Evolutionary conservation across 2,113 vertebrate genomes (phyloP).

Genomic region (Phylloscopus trochilus): DNA sequence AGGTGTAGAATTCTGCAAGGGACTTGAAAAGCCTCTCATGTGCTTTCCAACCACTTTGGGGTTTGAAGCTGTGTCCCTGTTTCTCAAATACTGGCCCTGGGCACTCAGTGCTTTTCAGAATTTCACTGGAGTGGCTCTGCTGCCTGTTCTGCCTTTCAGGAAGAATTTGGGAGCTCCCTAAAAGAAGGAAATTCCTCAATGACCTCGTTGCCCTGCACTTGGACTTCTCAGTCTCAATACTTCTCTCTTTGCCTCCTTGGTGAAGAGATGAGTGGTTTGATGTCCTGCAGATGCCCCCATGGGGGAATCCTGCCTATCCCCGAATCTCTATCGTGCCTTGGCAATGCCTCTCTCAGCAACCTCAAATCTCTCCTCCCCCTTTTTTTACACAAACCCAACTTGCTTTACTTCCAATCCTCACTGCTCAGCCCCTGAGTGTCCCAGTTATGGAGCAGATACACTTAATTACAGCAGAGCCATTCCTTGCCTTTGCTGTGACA

Average conservation of each 20-base stretch:
- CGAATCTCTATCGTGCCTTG: rapidly evolving
- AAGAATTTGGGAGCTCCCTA: not conserved
- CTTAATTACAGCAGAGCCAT: not conserved
- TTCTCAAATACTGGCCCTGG: not conserved
- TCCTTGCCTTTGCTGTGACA: not conserved
- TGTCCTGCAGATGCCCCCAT: not conserved
- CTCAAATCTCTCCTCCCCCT: not conserved
- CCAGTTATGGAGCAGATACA: rapidly evolving
- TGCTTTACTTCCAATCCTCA: not conserved
- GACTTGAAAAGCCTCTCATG: not conserved
- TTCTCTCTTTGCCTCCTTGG: not conserved
- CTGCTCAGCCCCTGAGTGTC: not conserved
- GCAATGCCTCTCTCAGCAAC: not conserved
- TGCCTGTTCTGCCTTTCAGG: not conserved
- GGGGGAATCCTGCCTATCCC: not conserved
- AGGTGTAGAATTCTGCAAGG: not conserved
- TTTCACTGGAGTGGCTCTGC: not conserved
- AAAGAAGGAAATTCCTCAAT: not conserved
- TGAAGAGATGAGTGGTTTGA: not conserved
- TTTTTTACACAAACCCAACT: not conserved
- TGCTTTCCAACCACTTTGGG: not conserved
- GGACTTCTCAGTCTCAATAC: rapidly evolving
- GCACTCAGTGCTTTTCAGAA: not conserved
- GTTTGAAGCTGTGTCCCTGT: not conserved
- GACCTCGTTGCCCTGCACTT: not conserved